phyloP scores from a whole-genome alignment of 2,797 vertebrate species.

The Mionectes olivaceus region DNA sequence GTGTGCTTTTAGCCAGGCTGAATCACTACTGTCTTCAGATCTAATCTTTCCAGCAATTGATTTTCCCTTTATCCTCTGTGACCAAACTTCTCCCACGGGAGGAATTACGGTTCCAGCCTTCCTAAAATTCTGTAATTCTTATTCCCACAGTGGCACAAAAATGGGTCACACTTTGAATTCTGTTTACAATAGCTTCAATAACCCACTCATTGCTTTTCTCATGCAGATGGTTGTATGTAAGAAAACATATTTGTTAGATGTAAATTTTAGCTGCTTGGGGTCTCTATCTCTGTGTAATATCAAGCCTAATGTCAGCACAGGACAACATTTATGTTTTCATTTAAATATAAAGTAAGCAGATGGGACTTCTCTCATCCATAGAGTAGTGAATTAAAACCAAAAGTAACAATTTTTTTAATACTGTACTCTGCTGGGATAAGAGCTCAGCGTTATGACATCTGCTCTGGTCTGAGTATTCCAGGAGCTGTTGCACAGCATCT shows the following conservation, averaged over 20 bases:
- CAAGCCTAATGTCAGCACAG: slow-evolving; percentile 39
- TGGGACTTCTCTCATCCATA: slow-evolving; percentile 44
- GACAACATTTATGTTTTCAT: slow-evolving; percentile 58
- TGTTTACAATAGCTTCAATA: slow-evolving; percentile 4
- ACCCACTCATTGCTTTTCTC: slow-evolving; percentile 3
- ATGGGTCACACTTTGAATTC: slow-evolving; percentile 6
- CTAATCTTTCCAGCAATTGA: slow-evolving; percentile 59
- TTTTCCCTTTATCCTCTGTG: slow-evolving; percentile 40
- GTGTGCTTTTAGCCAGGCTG: slow-evolving; percentile 1
- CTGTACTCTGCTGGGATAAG: slow-evolving; percentile 1
- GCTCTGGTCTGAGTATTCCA: slow-evolving; percentile 31
- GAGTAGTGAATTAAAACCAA: slow-evolving; percentile 55
- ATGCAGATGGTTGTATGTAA: slow-evolving; percentile 31
- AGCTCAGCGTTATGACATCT: slow-evolving; percentile 12
- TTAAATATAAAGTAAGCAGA: slow-evolving; percentile 61
- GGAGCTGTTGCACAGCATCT: slow-evolving; percentile 5
- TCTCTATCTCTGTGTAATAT: not conserved
- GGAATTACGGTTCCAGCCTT: not conserved
- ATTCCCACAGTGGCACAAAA: not conserved
- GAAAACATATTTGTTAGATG: slow-evolving; percentile 45
- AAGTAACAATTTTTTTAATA: slow-evolving; percentile 30
- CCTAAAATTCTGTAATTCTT: slow-evolving; percentile 32
- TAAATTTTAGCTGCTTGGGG: slow-evolving; percentile 51
- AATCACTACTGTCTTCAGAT: slow-evolving; percentile 52
- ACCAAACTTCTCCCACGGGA: slow-evolving; percentile 40